Conservation (phyloP, 2,888 invertebrate genomes). For the Ormyrus rosae region DNA sequence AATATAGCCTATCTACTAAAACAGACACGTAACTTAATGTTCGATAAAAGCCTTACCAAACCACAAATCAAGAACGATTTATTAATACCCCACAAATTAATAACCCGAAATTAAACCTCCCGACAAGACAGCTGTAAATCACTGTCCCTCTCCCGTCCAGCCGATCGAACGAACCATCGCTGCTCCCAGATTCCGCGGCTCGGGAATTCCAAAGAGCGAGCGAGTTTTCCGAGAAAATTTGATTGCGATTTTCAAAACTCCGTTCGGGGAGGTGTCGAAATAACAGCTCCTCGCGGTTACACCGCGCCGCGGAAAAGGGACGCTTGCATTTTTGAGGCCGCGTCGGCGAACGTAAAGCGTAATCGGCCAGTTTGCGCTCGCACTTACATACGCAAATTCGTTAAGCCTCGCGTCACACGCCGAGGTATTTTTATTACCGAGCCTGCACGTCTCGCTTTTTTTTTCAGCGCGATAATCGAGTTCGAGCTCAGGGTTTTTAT, state of each 20-base stretch:
- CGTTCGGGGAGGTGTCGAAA: constrained; percentile 22
- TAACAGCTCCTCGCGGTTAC: constrained; percentile 27
- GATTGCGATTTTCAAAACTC: constrained; percentile 47
- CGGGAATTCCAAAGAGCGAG: no score
- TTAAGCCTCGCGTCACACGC: background rate
- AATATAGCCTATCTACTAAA: no score
- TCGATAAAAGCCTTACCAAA: background rate
- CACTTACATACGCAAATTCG: constrained; percentile 36
- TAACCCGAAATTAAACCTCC: no score
- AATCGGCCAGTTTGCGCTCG: constrained; percentile 40
- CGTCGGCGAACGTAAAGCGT: constrained; percentile 17
- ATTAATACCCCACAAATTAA: no score
- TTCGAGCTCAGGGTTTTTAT: background rate
- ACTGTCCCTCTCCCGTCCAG: background rate
- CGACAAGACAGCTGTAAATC: background rate
- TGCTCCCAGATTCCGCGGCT: no score
- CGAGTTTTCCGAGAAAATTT: constrained; percentile 44
- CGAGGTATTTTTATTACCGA: background rate
- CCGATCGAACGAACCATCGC: background rate
- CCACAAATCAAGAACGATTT: no score
- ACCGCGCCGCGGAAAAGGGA: background rate
- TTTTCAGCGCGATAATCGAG: no score
- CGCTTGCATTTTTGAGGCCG: constrained; percentile 28
- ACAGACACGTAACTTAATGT: no score
- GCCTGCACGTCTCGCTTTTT: background rate